phyloP scores from a whole-genome alignment of 2,888 invertebrate species.

The Lasioglossum villosulum region DNA sequence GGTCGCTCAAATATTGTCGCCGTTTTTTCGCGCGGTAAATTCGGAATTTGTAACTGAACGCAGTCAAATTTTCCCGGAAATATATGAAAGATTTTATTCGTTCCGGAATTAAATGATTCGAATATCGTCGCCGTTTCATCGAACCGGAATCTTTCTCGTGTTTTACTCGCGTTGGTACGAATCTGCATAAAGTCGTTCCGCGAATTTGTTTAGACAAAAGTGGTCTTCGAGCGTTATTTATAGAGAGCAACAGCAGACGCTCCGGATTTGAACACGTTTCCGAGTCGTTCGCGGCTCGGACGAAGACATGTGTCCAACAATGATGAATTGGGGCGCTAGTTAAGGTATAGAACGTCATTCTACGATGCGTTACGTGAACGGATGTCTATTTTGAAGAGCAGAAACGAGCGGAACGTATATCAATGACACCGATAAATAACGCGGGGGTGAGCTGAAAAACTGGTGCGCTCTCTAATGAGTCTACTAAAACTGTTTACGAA shows the following conservation, averaged over 20 bases:
- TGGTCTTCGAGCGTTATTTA: background rate
- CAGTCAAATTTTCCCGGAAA: background rate
- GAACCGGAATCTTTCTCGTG: background rate
- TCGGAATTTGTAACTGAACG: too few species aligned
- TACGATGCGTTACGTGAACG: constrained; percentile 33
- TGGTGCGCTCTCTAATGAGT: background rate
- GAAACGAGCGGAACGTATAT: background rate
- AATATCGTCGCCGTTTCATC: too few species aligned
- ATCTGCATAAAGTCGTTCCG: background rate
- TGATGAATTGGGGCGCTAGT: constrained; percentile 59
- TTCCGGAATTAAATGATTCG: too few species aligned
- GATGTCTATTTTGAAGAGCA: constrained; percentile 32
- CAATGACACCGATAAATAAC: background rate
- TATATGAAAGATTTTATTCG: background rate
- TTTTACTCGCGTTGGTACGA: background rate
- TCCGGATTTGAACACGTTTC: background rate
- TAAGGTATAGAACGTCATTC: constrained; percentile 51
- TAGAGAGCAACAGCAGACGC: background rate
- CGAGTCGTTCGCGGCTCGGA: constrained; percentile 7
- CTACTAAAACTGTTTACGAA: background rate
- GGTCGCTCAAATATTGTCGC: background rate
- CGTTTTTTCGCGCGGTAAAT: too few species aligned
- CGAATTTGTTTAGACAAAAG: background rate
- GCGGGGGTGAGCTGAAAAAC: background rate
- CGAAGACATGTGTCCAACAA: constrained; percentile 32